Evolutionary conservation across 2,888 invertebrate species (phyloP).

Genomic region (Microchrysa polita): DNA sequence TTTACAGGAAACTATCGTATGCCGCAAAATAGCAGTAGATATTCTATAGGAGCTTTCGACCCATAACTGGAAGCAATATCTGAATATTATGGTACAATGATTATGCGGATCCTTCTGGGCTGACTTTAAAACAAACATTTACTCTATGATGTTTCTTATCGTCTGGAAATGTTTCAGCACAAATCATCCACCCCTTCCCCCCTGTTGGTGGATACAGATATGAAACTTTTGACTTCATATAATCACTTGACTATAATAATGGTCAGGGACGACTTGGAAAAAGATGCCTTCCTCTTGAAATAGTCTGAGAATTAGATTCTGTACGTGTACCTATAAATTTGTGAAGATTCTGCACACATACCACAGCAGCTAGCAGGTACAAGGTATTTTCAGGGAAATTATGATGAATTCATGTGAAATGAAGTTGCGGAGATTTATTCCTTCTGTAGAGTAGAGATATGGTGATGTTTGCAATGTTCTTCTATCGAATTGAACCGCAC

Average conservation of each 20-base stretch:
- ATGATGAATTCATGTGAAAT: conserved; percentile 2
- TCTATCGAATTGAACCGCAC: no score
- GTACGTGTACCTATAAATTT: no score
- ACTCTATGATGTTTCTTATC: conserved; percentile 5
- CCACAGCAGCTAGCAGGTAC: neutral
- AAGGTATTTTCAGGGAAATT: neutral
- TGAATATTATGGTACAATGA: conserved; percentile 25
- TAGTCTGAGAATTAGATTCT: no score
- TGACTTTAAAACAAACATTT: conserved; percentile 17
- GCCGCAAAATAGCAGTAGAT: neutral
- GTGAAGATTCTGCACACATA: no score
- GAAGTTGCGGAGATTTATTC: neutral
- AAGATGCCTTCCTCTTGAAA: no score
- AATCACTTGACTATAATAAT: no score
- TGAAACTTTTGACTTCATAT: no score
- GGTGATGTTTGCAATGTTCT: no score
- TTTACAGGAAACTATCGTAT: neutral
- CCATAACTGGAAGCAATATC: neutral
- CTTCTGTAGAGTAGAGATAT: no score
- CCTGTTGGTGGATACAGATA: no score
- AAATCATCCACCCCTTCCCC: no score
- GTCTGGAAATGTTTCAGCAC: neutral
- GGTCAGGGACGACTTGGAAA: no score
- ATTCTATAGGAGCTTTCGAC: neutral
- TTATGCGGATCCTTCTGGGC: neutral